A percentile compares a stretch with the other conserved stretches of the same genome.
These are phyloP conservation scores for Crossocerus cetratus DNA, from an alignment of 2,888 invertebrate genomes.

Conservation along the genomic window DNA sequence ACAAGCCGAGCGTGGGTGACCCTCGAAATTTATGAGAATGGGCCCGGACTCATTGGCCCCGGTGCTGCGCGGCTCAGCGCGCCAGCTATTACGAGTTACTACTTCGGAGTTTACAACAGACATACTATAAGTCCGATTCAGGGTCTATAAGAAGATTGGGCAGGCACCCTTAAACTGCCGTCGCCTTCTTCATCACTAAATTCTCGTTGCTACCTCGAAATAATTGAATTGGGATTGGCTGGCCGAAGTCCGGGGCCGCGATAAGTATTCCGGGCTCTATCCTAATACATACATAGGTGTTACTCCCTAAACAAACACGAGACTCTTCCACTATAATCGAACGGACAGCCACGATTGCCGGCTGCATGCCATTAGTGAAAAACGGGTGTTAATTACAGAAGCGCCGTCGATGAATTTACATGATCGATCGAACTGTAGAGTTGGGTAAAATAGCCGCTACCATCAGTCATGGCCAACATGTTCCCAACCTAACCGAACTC, in stretches of 20 bases:
- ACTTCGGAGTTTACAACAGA: neutral
- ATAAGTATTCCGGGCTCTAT: too few relatives aligned
- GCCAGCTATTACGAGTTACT: slow-evolving; percentile 15
- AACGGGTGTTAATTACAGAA: neutral
- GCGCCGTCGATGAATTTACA: slow-evolving; percentile 15
- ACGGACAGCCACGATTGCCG: neutral
- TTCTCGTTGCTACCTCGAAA: slow-evolving; percentile 8
- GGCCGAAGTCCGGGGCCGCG: too few relatives aligned
- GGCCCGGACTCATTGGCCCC: slow-evolving; percentile 47
- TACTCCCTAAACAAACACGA: too few relatives aligned
- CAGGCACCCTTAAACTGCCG: slow-evolving; percentile 21
- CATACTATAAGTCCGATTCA: slow-evolving; percentile 25
- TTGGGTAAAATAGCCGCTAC: slow-evolving; percentile 4
- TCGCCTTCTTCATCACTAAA: slow-evolving; percentile 21
- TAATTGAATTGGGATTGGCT: too few relatives aligned
- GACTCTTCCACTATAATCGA: too few relatives aligned
- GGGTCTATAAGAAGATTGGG: slow-evolving; percentile 8
- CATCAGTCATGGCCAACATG: neutral
- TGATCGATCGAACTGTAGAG: neutral
- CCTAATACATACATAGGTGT: too few relatives aligned
- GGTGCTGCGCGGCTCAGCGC: too few relatives aligned
- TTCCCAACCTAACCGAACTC: neutral
- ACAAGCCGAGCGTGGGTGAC: slow-evolving; percentile 26
- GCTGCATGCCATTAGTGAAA: slow-evolving; percentile 26
- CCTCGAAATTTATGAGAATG: slow-evolving; percentile 45